A percentile compares a stretch with the other conserved stretches of the same genome.
phyloP scores from a whole-genome alignment of 2,888 invertebrate genomes.

The Merodon equestris region DNA sequence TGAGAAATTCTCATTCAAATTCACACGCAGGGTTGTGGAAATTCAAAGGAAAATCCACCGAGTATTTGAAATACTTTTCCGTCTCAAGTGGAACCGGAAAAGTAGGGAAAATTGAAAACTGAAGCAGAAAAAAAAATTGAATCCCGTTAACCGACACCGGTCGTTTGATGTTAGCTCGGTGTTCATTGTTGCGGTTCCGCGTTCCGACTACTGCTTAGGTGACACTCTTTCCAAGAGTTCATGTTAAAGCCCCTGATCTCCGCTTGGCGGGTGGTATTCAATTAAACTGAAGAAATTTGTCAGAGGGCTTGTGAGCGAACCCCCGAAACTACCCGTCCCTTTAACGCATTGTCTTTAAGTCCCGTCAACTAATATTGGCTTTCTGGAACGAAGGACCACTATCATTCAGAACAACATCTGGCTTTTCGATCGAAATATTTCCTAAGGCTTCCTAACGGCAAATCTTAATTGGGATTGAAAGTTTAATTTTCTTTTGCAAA shows the following conservation, averaged over 20 bases:
- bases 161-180: background rate
- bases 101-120: background rate
- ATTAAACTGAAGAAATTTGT: slow-evolving; percentile 39
- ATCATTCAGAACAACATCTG: background rate
- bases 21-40: slow-evolving; percentile 60
- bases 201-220: slow-evolving; percentile 26
- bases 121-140: slow-evolving; percentile 19
- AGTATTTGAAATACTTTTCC: slow-evolving; percentile 37
- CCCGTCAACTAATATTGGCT: background rate
- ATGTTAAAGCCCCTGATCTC: background rate
- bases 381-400: slow-evolving; percentile 15
- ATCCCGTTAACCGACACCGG: slow-evolving; percentile 42
- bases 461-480: slow-evolving; percentile 64
- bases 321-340: slow-evolving; percentile 37
- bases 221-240: too few relatives aligned
- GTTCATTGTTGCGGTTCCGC: slow-evolving; percentile 14
- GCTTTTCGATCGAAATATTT: slow-evolving; percentile 39
- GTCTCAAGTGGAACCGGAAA: background rate
- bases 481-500: slow-evolving; percentile 49
- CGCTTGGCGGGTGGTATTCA: slow-evolving; percentile 28
- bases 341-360: too few relatives aligned
- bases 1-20: slow-evolving; percentile 53
- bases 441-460: slow-evolving; percentile 34
- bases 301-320: slow-evolving; percentile 10
- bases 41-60: slow-evolving; percentile 54